These are phyloP conservation scores for Pollachius pollachius DNA, from an alignment of 2,113 vertebrate genomes.

Conservation along the genomic window DNA sequence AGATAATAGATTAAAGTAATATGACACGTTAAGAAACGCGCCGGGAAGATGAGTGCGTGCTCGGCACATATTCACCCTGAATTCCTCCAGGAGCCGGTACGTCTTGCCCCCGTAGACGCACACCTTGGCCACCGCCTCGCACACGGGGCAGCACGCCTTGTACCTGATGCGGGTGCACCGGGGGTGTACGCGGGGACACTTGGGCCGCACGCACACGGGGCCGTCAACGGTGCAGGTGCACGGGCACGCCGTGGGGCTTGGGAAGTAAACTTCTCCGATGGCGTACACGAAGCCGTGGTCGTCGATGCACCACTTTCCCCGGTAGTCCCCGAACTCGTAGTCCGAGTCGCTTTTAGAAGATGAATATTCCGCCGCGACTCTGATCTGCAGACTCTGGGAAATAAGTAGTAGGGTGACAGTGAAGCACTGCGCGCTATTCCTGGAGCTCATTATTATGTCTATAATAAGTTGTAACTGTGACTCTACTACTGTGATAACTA, in stretches of 20 bases:
- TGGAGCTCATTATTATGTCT: conserved; percentile 26
- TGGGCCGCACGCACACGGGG: conserved; percentile 71
- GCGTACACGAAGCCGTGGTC: conserved; percentile 75
- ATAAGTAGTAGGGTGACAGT: conserved; percentile 18
- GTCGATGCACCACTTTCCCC: conserved; percentile 77
- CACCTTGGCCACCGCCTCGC: conserved; percentile 69
- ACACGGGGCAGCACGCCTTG: conserved; percentile 73
- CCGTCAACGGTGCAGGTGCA: conserved; percentile 78
- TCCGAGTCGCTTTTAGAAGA: conserved; percentile 66
- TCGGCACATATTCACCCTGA: conserved; percentile 66
- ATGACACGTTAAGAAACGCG: no score
- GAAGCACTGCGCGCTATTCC: conserved; percentile 26
- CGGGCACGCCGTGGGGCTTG: conserved; percentile 68
- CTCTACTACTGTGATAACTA: no score
- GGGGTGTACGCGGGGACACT: conserved; percentile 74
- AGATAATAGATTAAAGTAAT: no score
- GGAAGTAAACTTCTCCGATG: conserved; percentile 73
- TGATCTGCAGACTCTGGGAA: conserved; percentile 1
- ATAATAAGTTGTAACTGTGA: background rate
- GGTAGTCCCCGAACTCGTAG: conserved; percentile 76
- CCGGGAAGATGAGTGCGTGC: no score
- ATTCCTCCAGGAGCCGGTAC: conserved; percentile 75
- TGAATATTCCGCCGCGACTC: conserved; percentile 52
- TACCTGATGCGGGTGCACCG: conserved; percentile 73
- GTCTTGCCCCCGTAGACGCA: conserved; percentile 71